A percentile compares a stretch with the other conserved stretches of the same genome.
These are phyloP conservation scores for Atherinosoma microstoma DNA, from an alignment of 2,797 vertebrate species.

Conservation along the genomic window DNA sequence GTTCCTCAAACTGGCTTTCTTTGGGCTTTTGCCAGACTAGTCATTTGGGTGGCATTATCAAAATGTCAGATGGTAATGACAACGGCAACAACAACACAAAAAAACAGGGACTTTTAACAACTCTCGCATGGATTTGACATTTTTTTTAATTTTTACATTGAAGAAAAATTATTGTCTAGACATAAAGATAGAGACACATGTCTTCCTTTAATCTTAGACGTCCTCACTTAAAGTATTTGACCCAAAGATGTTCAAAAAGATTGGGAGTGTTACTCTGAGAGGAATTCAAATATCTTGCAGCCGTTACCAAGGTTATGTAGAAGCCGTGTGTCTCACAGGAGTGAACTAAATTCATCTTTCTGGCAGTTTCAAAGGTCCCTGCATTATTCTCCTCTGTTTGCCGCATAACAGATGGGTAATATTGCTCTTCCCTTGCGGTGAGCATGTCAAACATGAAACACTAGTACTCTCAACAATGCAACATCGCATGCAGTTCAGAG, in stretches of 20 bases:
- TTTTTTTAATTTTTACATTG: neutral
- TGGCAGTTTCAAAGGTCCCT: constrained; percentile 59
- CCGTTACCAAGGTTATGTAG: constrained; percentile 30
- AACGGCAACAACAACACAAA: neutral
- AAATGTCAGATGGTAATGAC: neutral
- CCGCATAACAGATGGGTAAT: constrained; percentile 54
- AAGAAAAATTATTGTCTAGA: too few species aligned
- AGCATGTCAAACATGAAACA: constrained; percentile 73
- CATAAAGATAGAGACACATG: too few species aligned
- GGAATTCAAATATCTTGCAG: constrained; percentile 26
- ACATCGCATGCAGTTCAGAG: constrained; percentile 62
- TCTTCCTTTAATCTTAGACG: neutral
- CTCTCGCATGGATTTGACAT: neutral
- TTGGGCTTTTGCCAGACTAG: neutral
- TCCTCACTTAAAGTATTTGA: constrained; percentile 17
- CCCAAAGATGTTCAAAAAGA: neutral
- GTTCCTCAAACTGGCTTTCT: neutral
- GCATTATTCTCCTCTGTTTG: constrained; percentile 39
- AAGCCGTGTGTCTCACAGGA: constrained; percentile 26
- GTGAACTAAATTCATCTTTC: constrained; percentile 57
- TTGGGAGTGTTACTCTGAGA: neutral
- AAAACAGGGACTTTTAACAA: neutral
- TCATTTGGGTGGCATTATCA: neutral
- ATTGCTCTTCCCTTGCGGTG: constrained; percentile 34
- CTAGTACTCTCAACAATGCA: constrained; percentile 61